Conservation (phyloP, 2,888 invertebrate species). For the Pollenia amentaria region DNA sequence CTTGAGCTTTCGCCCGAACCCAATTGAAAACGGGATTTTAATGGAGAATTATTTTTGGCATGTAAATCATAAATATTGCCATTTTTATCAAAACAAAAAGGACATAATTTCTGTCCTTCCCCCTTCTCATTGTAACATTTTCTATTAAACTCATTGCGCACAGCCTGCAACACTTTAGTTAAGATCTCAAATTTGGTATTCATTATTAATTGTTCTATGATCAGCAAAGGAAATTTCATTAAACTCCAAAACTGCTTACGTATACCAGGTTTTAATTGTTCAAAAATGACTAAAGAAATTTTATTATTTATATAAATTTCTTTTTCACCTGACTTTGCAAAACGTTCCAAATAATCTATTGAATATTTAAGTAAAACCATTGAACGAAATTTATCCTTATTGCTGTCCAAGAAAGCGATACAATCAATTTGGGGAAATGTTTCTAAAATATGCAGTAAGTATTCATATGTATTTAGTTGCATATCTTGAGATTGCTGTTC, state of each 20-base stretch:
- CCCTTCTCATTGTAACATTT: slow-evolving; percentile 56
- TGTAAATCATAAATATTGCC: slow-evolving; percentile 81
- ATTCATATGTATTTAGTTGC: slow-evolving; percentile 82
- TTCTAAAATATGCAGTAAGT: slow-evolving; percentile 86
- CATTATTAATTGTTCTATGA: slow-evolving; percentile 95
- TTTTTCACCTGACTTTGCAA: slow-evolving; percentile 73
- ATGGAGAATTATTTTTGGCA: slow-evolving; percentile 63
- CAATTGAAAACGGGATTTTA: slow-evolving; percentile 79
- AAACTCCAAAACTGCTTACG: slow-evolving; percentile 87
- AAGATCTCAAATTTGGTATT: slow-evolving; percentile 91
- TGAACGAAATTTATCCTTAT: slow-evolving; percentile 88
- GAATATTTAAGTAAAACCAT: slow-evolving; percentile 88
- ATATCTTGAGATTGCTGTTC: slow-evolving; percentile 60
- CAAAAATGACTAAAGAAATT: slow-evolving; percentile 89
- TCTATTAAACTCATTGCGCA: slow-evolving; percentile 83
- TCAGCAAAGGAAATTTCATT: slow-evolving; percentile 89
- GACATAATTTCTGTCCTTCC: slow-evolving; percentile 76
- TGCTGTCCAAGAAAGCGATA: slow-evolving; percentile 87
- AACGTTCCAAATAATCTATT: slow-evolving; percentile 86
- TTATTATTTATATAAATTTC: slow-evolving; percentile 86
- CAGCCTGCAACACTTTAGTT: slow-evolving; percentile 87
- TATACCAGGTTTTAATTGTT: slow-evolving; percentile 86
- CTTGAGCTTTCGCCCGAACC: slow-evolving; percentile 74
- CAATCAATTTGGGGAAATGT: slow-evolving; percentile 87
- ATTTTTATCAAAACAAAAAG: slow-evolving; percentile 82